These are phyloP conservation scores for Eleutherodactylus coqui DNA, from an alignment of 2,797 vertebrate species.

Conservation along the genomic window DNA sequence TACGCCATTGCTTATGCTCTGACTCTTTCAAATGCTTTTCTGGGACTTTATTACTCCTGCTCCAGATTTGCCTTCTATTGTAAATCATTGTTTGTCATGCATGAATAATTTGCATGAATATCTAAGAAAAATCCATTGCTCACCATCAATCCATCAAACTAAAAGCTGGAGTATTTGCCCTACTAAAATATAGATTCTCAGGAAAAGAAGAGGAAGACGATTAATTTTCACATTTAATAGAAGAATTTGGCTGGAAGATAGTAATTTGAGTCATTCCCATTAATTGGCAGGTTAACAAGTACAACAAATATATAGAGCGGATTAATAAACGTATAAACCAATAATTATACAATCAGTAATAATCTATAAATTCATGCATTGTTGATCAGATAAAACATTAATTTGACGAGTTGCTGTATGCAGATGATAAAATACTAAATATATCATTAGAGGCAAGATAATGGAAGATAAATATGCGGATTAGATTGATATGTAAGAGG, in stretches of 20 bases:
- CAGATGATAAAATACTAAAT: background rate
- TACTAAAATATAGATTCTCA: background rate
- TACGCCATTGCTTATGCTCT: slow-evolving; percentile 24
- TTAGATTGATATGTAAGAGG: too few species aligned
- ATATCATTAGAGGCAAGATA: background rate
- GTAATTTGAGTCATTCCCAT: too few species aligned
- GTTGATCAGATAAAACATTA: background rate
- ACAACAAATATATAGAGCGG: background rate
- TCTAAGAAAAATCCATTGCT: slow-evolving; percentile 37
- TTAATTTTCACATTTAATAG: background rate
- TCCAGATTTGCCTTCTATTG: slow-evolving; percentile 29
- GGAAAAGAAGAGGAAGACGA: background rate
- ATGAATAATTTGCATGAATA: slow-evolving; percentile 52
- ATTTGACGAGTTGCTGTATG: background rate
- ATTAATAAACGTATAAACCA: background rate
- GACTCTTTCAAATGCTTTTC: slow-evolving; percentile 29
- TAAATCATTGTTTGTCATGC: slow-evolving; percentile 37
- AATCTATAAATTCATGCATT: background rate
- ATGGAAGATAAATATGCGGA: too few species aligned
- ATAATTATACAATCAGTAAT: background rate
- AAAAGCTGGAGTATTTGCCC: slow-evolving; percentile 29
- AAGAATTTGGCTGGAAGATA: background rate
- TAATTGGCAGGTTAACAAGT: background rate
- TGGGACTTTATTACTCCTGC: slow-evolving; percentile 35
- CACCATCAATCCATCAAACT: slow-evolving; percentile 27